These are phyloP conservation scores for Malurus melanocephalus DNA, from an alignment of 2,113 vertebrate species.

Conservation along the genomic window DNA sequence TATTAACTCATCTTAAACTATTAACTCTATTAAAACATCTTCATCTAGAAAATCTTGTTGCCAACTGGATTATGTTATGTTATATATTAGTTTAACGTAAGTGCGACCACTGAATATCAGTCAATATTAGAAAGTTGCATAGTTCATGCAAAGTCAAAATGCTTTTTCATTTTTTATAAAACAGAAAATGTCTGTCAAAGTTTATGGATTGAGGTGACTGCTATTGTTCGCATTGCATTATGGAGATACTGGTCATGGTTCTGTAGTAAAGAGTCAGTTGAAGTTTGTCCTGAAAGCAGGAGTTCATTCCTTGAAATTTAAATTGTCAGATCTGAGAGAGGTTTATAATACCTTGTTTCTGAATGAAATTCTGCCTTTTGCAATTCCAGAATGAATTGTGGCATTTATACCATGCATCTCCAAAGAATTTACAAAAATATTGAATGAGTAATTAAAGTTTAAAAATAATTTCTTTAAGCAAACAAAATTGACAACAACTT, in stretches of 20 bases:
- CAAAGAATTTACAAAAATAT: neutral
- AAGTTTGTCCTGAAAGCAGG: neutral
- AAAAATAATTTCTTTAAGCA: neutral
- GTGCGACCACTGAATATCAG: neutral
- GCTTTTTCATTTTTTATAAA: neutral
- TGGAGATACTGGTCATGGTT: neutral
- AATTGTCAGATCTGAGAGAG: neutral
- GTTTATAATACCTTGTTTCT: neutral
- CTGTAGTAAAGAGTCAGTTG: neutral
- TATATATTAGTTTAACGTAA: neutral
- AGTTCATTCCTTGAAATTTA: neutral
- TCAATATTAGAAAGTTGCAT: neutral
- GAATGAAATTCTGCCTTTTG: neutral
- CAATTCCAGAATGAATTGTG: neutral
- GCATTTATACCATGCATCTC: neutral
- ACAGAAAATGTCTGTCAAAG: neutral
- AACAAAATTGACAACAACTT: neutral
- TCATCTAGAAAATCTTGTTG: neutral
- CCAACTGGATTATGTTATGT: neutral
- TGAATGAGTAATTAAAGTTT: neutral
- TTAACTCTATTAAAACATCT: neutral
- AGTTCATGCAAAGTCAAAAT: neutral
- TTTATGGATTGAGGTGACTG: neutral
- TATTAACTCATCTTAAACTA: neutral
- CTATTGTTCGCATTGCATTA: neutral